A percentile compares a stretch with the other conserved stretches of the same genome.
Conservation (phyloP, 2,797 vertebrate genomes). For the Pangasius macronema region DNA sequence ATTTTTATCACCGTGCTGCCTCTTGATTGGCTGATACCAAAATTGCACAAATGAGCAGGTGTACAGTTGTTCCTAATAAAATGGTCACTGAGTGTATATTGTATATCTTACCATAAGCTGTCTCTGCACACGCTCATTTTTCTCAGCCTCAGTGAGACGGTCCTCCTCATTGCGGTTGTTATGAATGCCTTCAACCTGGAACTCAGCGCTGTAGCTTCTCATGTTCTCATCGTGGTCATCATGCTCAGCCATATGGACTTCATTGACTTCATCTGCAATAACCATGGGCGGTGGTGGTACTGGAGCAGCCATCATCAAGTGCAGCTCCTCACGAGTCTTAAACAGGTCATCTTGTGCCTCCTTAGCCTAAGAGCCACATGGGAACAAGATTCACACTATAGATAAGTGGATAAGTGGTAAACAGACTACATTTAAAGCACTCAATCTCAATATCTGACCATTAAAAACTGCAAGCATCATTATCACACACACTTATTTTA, state of each 20-base stretch:
- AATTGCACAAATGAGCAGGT: neutral
- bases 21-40: neutral
- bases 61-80: neutral
- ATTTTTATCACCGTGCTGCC: neutral
- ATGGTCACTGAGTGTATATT: neutral
- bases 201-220: slow-evolving; percentile 86
- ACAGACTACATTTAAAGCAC: neutral
- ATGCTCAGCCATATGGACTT: slow-evolving; percentile 80
- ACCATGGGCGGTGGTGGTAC: slow-evolving; percentile 56
- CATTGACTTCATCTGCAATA: slow-evolving; percentile 73
- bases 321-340: slow-evolving; percentile 91
- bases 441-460: neutral
- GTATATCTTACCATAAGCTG: slow-evolving; percentile 83
- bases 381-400: neutral
- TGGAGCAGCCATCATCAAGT: slow-evolving; percentile 74
- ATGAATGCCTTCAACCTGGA: slow-evolving; percentile 81
- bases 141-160: slow-evolving; percentile 88
- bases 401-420: neutral
- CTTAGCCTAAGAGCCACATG: slow-evolving; percentile 73
- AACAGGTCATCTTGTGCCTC: slow-evolving; percentile 89
- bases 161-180: slow-evolving; percentile 87
- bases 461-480: neutral
- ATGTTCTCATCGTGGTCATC: slow-evolving; percentile 81
- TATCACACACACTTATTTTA: neutral
- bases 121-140: slow-evolving; percentile 87